These are phyloP conservation scores for Xanthorhoe spadicearia DNA, from an alignment of 2,888 invertebrate species.

Conservation along the genomic window DNA sequence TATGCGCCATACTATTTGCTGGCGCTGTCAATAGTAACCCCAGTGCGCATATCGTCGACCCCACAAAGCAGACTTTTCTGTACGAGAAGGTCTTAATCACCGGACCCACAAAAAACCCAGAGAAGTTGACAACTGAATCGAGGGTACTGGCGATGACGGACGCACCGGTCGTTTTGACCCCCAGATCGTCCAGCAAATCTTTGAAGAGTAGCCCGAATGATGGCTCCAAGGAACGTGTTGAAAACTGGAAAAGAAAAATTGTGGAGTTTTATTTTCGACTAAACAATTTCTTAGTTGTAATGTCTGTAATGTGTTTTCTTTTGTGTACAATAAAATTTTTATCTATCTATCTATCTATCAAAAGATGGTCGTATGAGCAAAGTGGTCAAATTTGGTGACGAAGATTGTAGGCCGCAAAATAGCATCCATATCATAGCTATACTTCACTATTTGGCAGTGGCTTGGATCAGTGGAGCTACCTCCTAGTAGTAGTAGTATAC, in stretches of 20 bases:
- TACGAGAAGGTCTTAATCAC: slow-evolving; percentile 90
- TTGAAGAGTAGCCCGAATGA: slow-evolving; percentile 92
- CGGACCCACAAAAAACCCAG: slow-evolving; percentile 91
- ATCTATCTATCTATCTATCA: too few relatives aligned
- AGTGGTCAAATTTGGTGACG: too few relatives aligned
- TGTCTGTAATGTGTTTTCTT: too few relatives aligned
- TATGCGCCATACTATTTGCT: slow-evolving; percentile 89
- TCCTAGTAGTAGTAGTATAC: too few relatives aligned
- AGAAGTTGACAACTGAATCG: slow-evolving; percentile 91
- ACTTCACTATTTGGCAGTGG: too few relatives aligned
- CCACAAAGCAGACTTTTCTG: slow-evolving; percentile 88
- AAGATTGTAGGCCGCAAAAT: too few relatives aligned
- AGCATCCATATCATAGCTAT: too few relatives aligned
- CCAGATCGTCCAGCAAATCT: slow-evolving; percentile 87
- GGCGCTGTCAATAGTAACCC: slow-evolving; percentile 88
- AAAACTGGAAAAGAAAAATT: slow-evolving; percentile 85
- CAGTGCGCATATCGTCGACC: slow-evolving; percentile 87
- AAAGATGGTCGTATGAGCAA: too few relatives aligned
- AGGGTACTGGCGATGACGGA: slow-evolving; percentile 90
- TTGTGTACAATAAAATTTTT: too few relatives aligned
- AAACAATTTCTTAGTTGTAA: too few relatives aligned
- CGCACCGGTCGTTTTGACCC: slow-evolving; percentile 90
- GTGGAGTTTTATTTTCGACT: too few relatives aligned
- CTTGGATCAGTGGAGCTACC: too few relatives aligned
- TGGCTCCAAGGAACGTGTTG: slow-evolving; percentile 91